A percentile compares a stretch with the other conserved stretches of the same genome.
Conservation (phyloP, 2,797 vertebrate species). For the Halcyon smyrnensis region DNA sequence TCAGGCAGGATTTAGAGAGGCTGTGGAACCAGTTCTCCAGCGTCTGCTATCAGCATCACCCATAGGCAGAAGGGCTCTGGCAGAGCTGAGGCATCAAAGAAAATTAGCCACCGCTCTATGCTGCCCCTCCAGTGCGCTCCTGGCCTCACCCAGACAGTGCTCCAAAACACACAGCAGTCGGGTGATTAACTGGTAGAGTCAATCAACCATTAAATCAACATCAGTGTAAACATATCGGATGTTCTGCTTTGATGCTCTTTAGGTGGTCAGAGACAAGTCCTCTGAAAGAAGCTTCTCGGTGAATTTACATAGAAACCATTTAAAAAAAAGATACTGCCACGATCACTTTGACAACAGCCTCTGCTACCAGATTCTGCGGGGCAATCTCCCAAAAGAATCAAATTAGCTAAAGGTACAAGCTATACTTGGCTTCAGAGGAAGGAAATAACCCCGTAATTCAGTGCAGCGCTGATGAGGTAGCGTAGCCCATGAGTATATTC, state of each 20-base stretch:
- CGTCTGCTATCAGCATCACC: not conserved
- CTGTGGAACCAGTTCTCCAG: not conserved
- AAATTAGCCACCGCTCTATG: not conserved
- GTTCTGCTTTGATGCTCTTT: not conserved
- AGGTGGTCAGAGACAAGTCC: not conserved
- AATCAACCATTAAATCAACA: not conserved
- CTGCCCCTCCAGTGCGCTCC: not conserved
- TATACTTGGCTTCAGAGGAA: not conserved
- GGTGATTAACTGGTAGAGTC: not conserved
- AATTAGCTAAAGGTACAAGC: not conserved
- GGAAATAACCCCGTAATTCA: not conserved
- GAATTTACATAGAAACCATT: not conserved
- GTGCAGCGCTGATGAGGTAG: not conserved
- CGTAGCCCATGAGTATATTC: not conserved
- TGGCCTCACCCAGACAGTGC: not conserved
- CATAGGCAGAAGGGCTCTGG: not conserved
- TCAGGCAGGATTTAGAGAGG: not conserved
- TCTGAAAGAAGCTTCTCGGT: not conserved
- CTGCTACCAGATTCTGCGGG: not conserved
- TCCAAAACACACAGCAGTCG: not conserved
- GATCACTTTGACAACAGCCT: not conserved
- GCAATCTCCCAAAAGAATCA: not conserved
- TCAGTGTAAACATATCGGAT: not conserved
- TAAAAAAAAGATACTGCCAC: not conserved
- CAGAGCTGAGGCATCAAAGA: not conserved